Evolutionary conservation across 2,113 vertebrate genomes (phyloP).

Genomic region (Phylloscopus trochiloides): DNA sequence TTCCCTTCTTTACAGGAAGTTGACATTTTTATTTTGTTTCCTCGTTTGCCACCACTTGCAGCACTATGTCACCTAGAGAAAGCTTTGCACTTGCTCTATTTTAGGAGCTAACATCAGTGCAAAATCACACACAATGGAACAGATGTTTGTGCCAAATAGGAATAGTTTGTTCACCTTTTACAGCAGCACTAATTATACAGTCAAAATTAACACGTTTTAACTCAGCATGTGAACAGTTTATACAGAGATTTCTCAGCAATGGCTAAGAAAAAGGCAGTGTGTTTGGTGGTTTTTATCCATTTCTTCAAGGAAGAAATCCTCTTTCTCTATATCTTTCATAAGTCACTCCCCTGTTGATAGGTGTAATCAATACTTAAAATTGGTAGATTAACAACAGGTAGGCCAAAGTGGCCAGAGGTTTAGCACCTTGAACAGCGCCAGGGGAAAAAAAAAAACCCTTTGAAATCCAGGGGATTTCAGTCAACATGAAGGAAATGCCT

Average conservation of each 20-base stretch:
- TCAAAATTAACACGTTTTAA: neutral
- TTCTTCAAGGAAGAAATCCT: too few relatives aligned
- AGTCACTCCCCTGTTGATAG: neutral
- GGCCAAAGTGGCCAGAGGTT: neutral
- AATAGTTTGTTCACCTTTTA: neutral
- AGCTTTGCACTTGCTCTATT: neutral
- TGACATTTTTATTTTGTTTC: neutral
- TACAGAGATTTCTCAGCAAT: neutral
- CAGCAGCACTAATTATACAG: neutral
- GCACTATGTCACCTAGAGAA: neutral
- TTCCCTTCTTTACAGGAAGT: neutral
- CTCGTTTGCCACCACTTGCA: neutral
- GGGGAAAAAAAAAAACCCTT: accelerated
- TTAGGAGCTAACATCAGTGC: neutral
- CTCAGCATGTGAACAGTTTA: neutral
- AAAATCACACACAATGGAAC: neutral
- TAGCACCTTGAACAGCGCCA: conserved; percentile 12
- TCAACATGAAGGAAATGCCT: neutral
- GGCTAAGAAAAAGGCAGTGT: neutral
- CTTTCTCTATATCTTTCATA: neutral
- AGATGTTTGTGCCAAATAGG: neutral
- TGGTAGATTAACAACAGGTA: neutral
- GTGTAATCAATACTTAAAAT: neutral
- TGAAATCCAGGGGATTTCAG: neutral
- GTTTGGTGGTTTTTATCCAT: neutral